Conservation (phyloP, 2,888 invertebrate species). For the Machimus atricapillus region DNA sequence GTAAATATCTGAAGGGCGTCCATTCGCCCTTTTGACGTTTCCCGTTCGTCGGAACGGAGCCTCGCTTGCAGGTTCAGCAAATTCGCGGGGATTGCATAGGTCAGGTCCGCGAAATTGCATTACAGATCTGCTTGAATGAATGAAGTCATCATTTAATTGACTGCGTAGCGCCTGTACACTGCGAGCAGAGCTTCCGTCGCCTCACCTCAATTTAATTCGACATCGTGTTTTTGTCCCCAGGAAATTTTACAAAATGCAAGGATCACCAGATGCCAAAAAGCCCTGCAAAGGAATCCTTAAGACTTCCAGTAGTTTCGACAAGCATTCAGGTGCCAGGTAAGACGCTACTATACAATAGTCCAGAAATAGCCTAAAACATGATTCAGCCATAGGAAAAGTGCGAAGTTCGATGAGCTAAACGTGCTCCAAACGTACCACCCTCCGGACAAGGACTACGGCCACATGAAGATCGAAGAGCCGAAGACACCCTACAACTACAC, state of each 20-base stretch:
- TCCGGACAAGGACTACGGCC: constrained; percentile 97
- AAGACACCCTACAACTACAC: constrained; percentile 85
- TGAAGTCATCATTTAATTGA: constrained; percentile 30
- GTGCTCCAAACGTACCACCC: constrained; percentile 98
- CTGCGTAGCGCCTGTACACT: background rate
- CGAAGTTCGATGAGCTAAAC: constrained; percentile 98
- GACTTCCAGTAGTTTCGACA: constrained; percentile 90
- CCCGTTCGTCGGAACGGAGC: background rate
- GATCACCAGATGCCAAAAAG: constrained; percentile 60
- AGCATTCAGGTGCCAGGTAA: constrained; percentile 64
- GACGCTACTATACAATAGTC: constrained; percentile 13
- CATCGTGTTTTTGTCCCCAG: background rate
- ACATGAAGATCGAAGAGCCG: constrained; percentile 98
- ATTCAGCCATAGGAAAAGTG: constrained; percentile 65
- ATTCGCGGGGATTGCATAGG: background rate
- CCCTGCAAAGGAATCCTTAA: constrained; percentile 84
- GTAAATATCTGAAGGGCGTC: constrained; percentile 16
- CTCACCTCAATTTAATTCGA: background rate
- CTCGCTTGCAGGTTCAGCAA: background rate
- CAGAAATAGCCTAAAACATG: constrained; percentile 23
- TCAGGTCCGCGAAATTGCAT: background rate
- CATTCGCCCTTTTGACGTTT: background rate
- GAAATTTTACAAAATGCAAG: constrained; percentile 54
- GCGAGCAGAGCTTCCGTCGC: background rate
- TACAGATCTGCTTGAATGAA: background rate